A percentile compares a stretch with the other conserved stretches of the same genome.
Conservation (phyloP, 2,888 invertebrate genomes). For the Argynnis bischoffii region DNA sequence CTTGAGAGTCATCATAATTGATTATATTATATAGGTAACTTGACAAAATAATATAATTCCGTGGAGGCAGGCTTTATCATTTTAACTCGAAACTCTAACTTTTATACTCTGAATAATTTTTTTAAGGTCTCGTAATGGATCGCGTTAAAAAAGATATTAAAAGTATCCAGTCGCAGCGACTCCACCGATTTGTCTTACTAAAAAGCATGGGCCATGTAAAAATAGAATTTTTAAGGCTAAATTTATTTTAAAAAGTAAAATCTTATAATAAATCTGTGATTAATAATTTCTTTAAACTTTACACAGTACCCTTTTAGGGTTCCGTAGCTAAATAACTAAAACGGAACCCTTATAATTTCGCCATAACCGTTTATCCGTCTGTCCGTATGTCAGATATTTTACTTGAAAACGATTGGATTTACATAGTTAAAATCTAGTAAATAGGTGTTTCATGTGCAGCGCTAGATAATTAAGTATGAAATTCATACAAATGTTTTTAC, state of each 20-base stretch:
- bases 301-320: too few relatives aligned
- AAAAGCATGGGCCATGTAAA: not conserved
- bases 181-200: conserved; percentile 17
- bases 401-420: too few relatives aligned
- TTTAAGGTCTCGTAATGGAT: conserved; percentile 18
- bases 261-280: not conserved
- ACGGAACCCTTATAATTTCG: too few relatives aligned
- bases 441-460: too few relatives aligned
- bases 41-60: not conserved
- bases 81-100: not conserved
- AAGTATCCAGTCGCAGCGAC: conserved; percentile 13
- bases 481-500: too few relatives aligned
- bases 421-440: too few relatives aligned
- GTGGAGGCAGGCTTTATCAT: not conserved
- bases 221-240: conserved; percentile 7
- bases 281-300: too few relatives aligned
- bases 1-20: too few relatives aligned
- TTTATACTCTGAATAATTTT: conserved; percentile 20
- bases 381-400: too few relatives aligned
- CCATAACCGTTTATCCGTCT: too few relatives aligned
- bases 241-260: conserved; percentile 1
- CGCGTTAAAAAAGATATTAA: conserved; percentile 13
- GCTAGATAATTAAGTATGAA: too few relatives aligned
- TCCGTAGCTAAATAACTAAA: too few relatives aligned
- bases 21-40: not conserved